Percentiles rank a stretch among this genome's conserved stretches.
phyloP scores from a whole-genome alignment of 2,113 vertebrate genomes.

The Lophura nycthemera region DNA sequence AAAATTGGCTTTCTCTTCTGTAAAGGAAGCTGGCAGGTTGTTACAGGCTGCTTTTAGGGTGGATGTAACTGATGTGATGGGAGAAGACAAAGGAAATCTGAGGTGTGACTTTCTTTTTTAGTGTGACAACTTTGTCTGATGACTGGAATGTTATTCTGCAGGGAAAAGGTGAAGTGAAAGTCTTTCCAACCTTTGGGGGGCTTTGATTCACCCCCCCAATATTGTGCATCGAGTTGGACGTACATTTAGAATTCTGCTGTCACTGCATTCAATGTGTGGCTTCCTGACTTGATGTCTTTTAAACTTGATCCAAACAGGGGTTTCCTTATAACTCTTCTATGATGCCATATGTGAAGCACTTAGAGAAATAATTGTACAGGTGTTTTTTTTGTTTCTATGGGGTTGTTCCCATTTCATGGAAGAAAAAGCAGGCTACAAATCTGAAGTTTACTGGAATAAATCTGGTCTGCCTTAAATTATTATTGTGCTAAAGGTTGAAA shows the following conservation, averaged over 20 bases:
- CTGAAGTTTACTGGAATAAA: not conserved
- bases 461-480: not conserved
- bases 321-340: not conserved
- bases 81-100: not conserved
- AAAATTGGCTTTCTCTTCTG: not conserved
- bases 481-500: not conserved
- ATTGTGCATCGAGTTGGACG: not conserved
- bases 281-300: not conserved
- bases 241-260: not conserved
- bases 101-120: not conserved
- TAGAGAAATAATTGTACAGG: not conserved
- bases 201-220: not conserved
- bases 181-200: not conserved
- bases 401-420: not conserved
- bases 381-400: not conserved
- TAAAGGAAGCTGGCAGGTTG: not conserved
- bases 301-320: not conserved
- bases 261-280: not conserved
- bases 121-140: not conserved
- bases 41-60: not conserved
- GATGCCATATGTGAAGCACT: not conserved
- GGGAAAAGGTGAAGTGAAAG: not conserved
- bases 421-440: not conserved
- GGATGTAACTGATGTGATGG: not conserved
- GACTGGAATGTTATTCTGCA: not conserved